These are phyloP conservation scores for Thymelicus sylvestris DNA, from an alignment of 2,888 invertebrate genomes.

Conservation along the genomic window DNA sequence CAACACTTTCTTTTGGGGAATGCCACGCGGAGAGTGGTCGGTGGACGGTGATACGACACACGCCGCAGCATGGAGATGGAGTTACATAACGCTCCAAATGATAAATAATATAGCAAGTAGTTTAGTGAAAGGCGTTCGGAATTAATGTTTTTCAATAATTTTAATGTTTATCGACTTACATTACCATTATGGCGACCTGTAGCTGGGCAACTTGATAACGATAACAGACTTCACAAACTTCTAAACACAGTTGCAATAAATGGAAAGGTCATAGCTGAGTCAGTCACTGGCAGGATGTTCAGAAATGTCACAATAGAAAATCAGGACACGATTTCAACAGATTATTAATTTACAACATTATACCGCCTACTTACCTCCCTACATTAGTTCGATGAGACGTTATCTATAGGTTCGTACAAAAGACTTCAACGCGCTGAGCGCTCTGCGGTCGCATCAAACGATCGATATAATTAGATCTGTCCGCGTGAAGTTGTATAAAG, in stretches of 20 bases:
- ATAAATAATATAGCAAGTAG: neutral
- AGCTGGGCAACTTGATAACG: too few relatives aligned
- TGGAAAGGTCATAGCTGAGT: too few relatives aligned
- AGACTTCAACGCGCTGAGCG: constrained; percentile 19
- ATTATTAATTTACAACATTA: too few relatives aligned
- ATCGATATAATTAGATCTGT: neutral
- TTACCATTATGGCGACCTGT: neutral
- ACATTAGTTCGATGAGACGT: too few relatives aligned
- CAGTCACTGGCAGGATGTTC: too few relatives aligned
- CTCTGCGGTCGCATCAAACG: too few relatives aligned
- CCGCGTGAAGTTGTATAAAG: neutral
- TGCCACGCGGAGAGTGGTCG: constrained; percentile 39
- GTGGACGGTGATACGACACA: too few relatives aligned
- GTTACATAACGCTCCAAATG: neutral
- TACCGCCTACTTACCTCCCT: too few relatives aligned
- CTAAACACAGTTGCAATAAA: too few relatives aligned
- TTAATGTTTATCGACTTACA: neutral
- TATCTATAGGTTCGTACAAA: neutral
- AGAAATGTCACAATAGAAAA: too few relatives aligned
- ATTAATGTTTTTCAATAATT: constrained; percentile 1
- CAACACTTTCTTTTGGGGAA: constrained; percentile 67
- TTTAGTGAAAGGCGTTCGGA: constrained; percentile 2
- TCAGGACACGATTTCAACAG: too few relatives aligned
- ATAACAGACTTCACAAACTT: too few relatives aligned
- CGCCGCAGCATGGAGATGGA: neutral